Evolutionary conservation across 2,888 invertebrate genomes (phyloP).

Genomic region (Athrips mouffetella): DNA sequence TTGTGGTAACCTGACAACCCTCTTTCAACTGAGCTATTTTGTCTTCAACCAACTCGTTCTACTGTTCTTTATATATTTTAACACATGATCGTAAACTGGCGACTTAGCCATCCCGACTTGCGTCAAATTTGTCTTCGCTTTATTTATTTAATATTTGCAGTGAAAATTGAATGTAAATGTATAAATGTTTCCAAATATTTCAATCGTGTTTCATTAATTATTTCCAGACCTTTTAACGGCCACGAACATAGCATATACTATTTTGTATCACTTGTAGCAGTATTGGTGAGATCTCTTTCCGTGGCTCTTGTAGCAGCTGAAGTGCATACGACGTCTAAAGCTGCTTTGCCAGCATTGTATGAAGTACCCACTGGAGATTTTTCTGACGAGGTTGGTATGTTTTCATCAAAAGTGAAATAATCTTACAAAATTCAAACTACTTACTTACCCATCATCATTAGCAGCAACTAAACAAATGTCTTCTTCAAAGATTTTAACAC

Average conservation of each 20-base stretch:
- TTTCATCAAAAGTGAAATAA: no score
- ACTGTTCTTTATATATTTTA: not conserved
- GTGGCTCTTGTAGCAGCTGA: conserved; percentile 77
- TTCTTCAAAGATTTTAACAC: not conserved
- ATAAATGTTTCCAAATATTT: no score
- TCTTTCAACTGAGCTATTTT: no score
- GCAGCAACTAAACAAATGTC: not conserved
- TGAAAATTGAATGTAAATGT: no score
- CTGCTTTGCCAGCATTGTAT: conserved; percentile 70
- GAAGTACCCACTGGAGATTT: conserved; percentile 76
- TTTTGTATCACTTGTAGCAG: conserved; percentile 76
- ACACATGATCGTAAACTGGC: no score
- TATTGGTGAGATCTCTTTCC: conserved; percentile 74
- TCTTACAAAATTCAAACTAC: no score
- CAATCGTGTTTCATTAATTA: not conserved
- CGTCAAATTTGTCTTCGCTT: no score
- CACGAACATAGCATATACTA: conserved; percentile 60
- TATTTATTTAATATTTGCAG: no score
- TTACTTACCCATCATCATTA: no score
- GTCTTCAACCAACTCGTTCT: no score
- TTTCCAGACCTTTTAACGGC: conserved; percentile 19
- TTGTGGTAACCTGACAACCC: no score
- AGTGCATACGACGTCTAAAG: conserved; percentile 70
- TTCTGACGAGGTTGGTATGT: conserved; percentile 58
- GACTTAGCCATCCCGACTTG: no score